These are phyloP conservation scores for Phorcus lineatus DNA, from an alignment of 2,888 invertebrate species.

Conservation along the genomic window DNA sequence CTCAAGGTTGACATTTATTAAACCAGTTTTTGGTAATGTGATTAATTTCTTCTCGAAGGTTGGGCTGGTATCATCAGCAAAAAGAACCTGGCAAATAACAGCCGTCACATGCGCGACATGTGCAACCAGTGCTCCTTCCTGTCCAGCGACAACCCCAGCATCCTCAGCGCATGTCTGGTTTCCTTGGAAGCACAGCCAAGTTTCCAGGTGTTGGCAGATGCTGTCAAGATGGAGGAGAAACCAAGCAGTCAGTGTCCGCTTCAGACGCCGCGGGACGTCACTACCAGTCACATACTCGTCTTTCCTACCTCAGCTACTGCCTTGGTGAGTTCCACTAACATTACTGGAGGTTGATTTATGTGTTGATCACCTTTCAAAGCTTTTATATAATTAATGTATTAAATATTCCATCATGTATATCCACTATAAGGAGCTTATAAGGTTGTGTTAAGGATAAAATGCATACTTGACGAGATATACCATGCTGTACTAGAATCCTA, in stretches of 20 bases:
- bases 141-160: conserved; percentile 89
- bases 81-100: conserved; percentile 91
- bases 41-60: conserved; percentile 76
- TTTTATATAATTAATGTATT: too few species aligned
- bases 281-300: conserved; percentile 97
- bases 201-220: conserved; percentile 80
- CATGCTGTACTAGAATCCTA: too few species aligned
- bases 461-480: too few species aligned
- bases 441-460: too few species aligned
- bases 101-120: conserved; percentile 90
- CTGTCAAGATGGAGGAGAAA: conserved; percentile 73
- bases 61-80: conserved; percentile 96
- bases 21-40: too few species aligned
- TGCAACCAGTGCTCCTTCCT: conserved; percentile 91
- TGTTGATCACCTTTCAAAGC: too few species aligned
- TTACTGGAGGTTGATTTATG: too few species aligned
- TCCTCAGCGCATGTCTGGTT: conserved; percentile 97
- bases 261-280: conserved; percentile 96
- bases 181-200: conserved; percentile 93
- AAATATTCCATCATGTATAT: too few species aligned
- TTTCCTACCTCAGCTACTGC: conserved; percentile 88
- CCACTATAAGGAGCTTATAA: too few species aligned
- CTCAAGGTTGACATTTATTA: too few species aligned
- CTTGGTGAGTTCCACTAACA: conserved; percentile 51
- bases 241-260: conserved; percentile 77